These are phyloP conservation scores for Gadopsis marmoratus DNA, from an alignment of 2,797 vertebrate genomes.

Conservation along the genomic window DNA sequence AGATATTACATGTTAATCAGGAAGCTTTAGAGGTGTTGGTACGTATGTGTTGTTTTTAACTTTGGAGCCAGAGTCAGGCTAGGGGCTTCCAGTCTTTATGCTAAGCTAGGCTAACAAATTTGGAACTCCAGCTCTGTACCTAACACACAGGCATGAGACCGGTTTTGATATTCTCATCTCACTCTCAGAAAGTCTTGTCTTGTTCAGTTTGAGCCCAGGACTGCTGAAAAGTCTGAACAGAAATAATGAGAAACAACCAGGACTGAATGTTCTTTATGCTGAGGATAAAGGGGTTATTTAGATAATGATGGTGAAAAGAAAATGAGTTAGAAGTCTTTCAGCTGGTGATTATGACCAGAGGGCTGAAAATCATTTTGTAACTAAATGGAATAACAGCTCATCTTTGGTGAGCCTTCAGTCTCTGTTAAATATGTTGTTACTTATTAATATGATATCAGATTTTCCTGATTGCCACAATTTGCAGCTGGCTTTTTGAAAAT, in stretches of 20 bases:
- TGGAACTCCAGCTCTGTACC: too few species aligned
- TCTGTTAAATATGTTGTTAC: background rate
- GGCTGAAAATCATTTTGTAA: background rate
- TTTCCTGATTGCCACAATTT: background rate
- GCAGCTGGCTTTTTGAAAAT: background rate
- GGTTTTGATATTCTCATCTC: background rate
- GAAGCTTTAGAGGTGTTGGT: too few species aligned
- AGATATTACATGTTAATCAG: too few species aligned
- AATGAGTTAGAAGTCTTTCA: background rate
- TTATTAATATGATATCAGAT: background rate
- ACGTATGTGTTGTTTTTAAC: too few species aligned
- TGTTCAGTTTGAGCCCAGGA: background rate
- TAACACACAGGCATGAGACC: background rate
- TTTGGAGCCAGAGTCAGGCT: background rate
- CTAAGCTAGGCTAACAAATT: too few species aligned
- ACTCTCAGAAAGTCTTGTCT: background rate
- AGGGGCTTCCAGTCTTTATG: background rate
- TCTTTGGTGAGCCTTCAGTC: background rate
- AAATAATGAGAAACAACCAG: background rate
- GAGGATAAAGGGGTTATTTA: background rate
- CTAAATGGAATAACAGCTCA: conserved; percentile 7
- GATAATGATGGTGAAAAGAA: background rate
- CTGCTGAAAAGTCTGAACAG: background rate
- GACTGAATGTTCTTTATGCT: background rate
- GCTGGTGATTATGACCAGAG: background rate